Conservation (phyloP, 2,113 vertebrate genomes). For the Bos javanicus region DNA sequence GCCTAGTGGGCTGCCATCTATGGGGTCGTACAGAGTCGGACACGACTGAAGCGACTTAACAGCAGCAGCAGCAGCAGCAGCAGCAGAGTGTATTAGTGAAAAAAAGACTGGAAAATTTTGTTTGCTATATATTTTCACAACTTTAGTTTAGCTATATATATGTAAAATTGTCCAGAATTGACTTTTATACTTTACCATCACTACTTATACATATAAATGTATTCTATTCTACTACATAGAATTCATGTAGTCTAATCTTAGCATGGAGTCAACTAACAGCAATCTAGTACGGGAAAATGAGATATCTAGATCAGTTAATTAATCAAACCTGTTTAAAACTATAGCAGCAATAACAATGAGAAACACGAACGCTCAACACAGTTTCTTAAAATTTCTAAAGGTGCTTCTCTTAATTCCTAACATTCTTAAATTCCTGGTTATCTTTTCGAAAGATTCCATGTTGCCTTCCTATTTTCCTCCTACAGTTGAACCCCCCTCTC, state of each 20-base stretch:
- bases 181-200: not conserved
- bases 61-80: too few relatives aligned
- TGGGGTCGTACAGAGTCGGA: too few relatives aligned
- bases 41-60: too few relatives aligned
- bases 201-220: not conserved
- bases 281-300: not conserved
- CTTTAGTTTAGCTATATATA: not conserved
- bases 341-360: not conserved
- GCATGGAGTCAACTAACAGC: not conserved
- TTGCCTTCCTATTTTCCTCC: not conserved
- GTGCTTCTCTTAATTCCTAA: not conserved
- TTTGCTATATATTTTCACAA: not conserved
- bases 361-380: not conserved
- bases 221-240: not conserved
- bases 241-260: not conserved
- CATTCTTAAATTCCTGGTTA: not conserved
- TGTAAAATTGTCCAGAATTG: not conserved
- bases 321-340: not conserved
- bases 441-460: not conserved
- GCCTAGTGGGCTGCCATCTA: too few relatives aligned
- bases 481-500: accelerated
- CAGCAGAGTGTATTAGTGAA: not conserved
- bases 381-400: not conserved
- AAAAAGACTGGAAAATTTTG: not conserved
- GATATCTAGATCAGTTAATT: not conserved